Base-by-base conservation (phyloP, 2,113 vertebrate genomes). In the Tichodroma muraria region DNA sequence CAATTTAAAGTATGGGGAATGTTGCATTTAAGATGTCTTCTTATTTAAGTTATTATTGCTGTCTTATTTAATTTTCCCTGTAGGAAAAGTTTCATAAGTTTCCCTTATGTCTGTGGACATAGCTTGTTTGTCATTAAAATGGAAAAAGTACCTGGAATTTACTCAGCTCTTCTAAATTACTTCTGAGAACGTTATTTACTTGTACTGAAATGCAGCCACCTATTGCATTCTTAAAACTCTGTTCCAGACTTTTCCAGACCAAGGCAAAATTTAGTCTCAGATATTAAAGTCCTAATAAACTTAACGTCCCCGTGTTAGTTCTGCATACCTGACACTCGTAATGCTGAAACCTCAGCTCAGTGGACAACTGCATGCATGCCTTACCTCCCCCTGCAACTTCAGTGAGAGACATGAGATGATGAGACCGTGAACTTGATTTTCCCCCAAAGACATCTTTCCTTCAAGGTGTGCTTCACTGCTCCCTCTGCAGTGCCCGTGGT, bases 31-130 rank as follows among this genome's bases (percentile, higher is more conserved):
- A 85, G 44, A 31, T 1, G 1, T 8, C 18, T 76, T 69, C 61
- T 90, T 30, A 50, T 81, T 75, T 50, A 88, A 35, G 7, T 71
- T 88, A 31, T 35, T n/a, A n/a, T n/a, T n/a, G n/a, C n/a, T n/a
- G n/a, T n/a, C n/a, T n/a, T n/a, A n/a, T n/a, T n/a, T n/a, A n/a
- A n/a, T n/a, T n/a, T n/a, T n/a, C n/a, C n/a, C n/a, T n/a, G n/a
- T n/a, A n/a, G n/a, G n/a, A n/a, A n/a, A n/a, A n/a, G n/a, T n/a
- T n/a, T n/a, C n/a, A n/a, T n/a, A n/a, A n/a, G n/a, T n/a, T n/a
- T n/a, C n/a, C n/a, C n/a, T n/a, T n/a, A n/a, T n/a, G n/a, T 6
- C 15, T 1, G 2, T 24, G 11, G 8, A 52, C 27, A n/a, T 18
- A 72, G 8, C 6, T 60, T 54, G 8, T 59, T 85, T 64, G 24